Percentiles rank a stretch among this genome's conserved stretches.
phyloP scores from a whole-genome alignment of 2,797 vertebrate species.

The Danio albolineatus region DNA sequence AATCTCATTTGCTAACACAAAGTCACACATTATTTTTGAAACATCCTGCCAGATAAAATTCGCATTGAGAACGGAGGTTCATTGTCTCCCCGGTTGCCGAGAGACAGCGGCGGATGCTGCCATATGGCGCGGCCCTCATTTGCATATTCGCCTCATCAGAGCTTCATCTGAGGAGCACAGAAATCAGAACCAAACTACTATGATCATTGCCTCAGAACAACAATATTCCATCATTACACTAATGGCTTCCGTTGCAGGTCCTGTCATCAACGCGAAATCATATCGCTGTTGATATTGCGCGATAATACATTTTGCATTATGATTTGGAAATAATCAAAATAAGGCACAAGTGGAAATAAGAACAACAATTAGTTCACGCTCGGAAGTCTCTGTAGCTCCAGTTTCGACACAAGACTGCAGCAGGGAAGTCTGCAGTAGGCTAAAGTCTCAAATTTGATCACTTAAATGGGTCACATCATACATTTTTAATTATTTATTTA shows the following conservation, averaged over 20 bases:
- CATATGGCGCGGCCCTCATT: slow-evolving; percentile 49
- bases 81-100: slow-evolving; percentile 60
- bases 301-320: slow-evolving; percentile 17
- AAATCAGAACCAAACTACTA: slow-evolving; percentile 37
- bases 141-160: slow-evolving; percentile 60
- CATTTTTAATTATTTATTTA: background rate
- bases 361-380: slow-evolving; percentile 12
- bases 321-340: slow-evolving; percentile 67
- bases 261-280: slow-evolving; percentile 16
- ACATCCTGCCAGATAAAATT: slow-evolving; percentile 43
- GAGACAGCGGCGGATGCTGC: slow-evolving; percentile 57
- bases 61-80: slow-evolving; percentile 38
- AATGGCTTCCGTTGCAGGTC: slow-evolving; percentile 34
- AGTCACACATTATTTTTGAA: slow-evolving; percentile 43
- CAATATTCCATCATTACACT: slow-evolving; percentile 45
- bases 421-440: background rate
- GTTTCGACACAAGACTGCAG: background rate
- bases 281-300: slow-evolving; percentile 23
- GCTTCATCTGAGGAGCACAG: slow-evolving; percentile 31
- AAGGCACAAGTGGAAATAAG: background rate
- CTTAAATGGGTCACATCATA: background rate
- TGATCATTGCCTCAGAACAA: slow-evolving; percentile 46
- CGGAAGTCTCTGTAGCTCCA: background rate
- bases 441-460: background rate
- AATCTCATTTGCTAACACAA: slow-evolving; percentile 43